Base-by-base conservation (phyloP, 2,113 vertebrate genomes). In the Formicarius rufipectus region DNA sequence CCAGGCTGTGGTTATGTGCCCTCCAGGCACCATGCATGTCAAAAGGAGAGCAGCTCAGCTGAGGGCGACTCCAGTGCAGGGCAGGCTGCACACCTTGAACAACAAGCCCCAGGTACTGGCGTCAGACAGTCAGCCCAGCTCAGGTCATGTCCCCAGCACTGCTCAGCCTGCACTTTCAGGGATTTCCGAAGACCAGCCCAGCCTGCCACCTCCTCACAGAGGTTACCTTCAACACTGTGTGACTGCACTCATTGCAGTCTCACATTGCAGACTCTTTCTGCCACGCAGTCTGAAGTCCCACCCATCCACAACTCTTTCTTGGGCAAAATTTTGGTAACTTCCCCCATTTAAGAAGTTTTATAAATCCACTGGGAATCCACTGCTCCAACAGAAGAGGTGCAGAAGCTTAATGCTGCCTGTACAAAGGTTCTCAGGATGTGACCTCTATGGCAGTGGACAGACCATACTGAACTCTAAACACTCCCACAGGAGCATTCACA, bases 171-270 rank as follows among this genome's bases (percentile, higher is more conserved):
- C 0, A 0, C 44, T 20, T 87, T 63, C 78, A 83, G 75, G 67
- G 82, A 35, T 83, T 90, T 62, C 78, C 82, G 76, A 76, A 72
- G 71, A 71, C 14, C 90, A 83, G 53, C 83, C 56, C 59, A 2
- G 22, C 2, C 49, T 52, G 49, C 50, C 0, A 0, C 55, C 59
- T 45, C 24, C 72, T 69, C 40, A 14, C 47, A 64, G 52, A 55
- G 33, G 31, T 2, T 1, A 56, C 33, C 81, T 52, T 13, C 47
- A 15, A 35, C 3, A 0, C 15, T 30, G 39, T 25, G 49, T 37
- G 59, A 52, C 71, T 2, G 0, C 22, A 12, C 8, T 30, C 52
- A 94, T 0, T 49, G 35, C 58, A 45, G 66, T 21, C 47, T 59
- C 50, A 64, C 73, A 35, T 1, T 72, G 74, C 85, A 66, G 49